Percentiles rank a stretch among this genome's conserved stretches.
These are phyloP conservation scores for Gallinago stenura DNA, from an alignment of 2,797 vertebrate species.

Conservation along the genomic window DNA sequence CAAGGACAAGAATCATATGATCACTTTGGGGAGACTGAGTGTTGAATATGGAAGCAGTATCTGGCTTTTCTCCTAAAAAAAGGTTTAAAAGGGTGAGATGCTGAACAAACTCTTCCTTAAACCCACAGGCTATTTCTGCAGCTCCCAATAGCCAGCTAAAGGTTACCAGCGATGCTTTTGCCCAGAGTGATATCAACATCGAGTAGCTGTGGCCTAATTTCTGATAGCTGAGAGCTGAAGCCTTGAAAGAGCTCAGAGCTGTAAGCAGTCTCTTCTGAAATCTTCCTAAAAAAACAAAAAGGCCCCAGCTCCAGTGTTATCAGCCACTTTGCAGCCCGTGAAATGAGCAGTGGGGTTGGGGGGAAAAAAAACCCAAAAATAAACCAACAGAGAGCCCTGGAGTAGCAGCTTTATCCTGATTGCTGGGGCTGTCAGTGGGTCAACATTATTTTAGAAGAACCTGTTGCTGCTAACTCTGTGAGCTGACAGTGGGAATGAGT, in stretches of 20 bases:
- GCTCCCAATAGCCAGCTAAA: neutral
- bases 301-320: neutral
- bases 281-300: neutral
- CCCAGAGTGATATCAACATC: neutral
- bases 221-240: neutral
- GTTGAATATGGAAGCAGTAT: constrained; percentile 26
- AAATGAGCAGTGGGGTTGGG: neutral
- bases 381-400: neutral
- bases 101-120: constrained; percentile 38
- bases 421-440: neutral
- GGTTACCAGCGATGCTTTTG: neutral
- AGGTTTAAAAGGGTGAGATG: constrained; percentile 49
- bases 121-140: constrained; percentile 20
- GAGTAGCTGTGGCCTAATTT: neutral
- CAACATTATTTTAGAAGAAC: neutral
- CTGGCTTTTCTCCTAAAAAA: constrained; percentile 54
- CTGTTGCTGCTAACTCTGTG: neutral
- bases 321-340: neutral
- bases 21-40: neutral
- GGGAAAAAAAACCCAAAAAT: no score
- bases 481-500: neutral
- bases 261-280: neutral
- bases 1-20: neutral
- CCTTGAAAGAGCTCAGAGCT: neutral
- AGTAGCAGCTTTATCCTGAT: neutral